phyloP scores from a whole-genome alignment of 2,113 vertebrate species.

The Anolis carolinensis region DNA sequence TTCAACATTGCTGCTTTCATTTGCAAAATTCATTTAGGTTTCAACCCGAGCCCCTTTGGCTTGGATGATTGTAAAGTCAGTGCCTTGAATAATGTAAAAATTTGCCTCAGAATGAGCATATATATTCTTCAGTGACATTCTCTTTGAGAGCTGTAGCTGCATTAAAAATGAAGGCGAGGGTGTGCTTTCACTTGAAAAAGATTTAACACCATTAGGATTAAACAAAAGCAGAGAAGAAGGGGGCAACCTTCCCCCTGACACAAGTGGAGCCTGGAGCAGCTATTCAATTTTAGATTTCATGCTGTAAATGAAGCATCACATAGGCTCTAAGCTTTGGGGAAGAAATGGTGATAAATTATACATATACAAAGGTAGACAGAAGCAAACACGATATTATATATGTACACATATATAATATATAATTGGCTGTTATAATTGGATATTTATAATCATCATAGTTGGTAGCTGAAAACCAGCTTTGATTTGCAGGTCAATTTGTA shows the following conservation, averaged over 20 bases:
- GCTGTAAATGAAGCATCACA: constrained; percentile 42
- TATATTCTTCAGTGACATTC: neutral
- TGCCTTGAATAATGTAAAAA: neutral
- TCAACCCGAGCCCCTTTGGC: neutral
- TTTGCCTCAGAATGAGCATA: neutral
- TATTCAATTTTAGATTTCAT: constrained; percentile 38
- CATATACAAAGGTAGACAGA: constrained; percentile 14
- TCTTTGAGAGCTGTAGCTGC: constrained; percentile 24
- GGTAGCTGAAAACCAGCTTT: neutral
- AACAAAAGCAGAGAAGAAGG: constrained; percentile 6
- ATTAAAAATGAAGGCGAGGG: constrained; percentile 8
- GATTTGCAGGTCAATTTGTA: constrained; percentile 13
- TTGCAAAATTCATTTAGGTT: rapidly evolving
- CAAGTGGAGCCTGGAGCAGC: constrained; percentile 18
- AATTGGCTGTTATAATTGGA: neutral
- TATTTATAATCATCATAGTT: constrained; percentile 1
- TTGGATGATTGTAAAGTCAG: constrained; percentile 9
- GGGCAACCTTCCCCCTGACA: neutral
- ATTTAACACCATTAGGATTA: constrained; percentile 36
- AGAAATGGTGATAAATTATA: constrained; percentile 2
- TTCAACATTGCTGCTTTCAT: neutral
- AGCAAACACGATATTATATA: neutral
- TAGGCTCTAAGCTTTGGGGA: neutral
- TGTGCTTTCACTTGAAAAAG: constrained; percentile 51
- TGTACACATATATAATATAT: too few relatives aligned